Evolutionary conservation across 2,113 vertebrate species (phyloP).

Genomic region (Dendrocopos noguchii): DNA sequence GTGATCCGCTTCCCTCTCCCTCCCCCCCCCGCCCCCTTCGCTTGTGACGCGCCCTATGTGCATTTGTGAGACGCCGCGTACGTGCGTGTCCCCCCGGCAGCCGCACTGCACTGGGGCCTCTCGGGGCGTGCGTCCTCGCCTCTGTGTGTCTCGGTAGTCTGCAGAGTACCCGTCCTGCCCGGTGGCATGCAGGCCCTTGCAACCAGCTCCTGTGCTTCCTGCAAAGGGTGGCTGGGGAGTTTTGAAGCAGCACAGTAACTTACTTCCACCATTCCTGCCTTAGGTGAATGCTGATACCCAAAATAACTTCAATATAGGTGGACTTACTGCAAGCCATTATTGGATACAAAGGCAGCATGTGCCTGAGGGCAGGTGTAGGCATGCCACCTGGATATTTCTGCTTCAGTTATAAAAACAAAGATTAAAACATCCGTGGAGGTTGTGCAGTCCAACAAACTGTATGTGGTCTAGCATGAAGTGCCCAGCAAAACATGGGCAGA

Average conservation of each 20-base stretch:
- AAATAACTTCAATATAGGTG: no score
- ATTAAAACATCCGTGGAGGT: not conserved
- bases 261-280: rapidly evolving
- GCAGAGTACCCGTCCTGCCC: rapidly evolving
- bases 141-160: not conserved
- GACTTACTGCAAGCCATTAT: rapidly evolving
- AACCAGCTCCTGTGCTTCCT: not conserved
- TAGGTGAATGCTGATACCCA: rapidly evolving
- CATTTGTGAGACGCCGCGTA: not conserved
- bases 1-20: no score
- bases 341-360: no score
- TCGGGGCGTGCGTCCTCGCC: not conserved
- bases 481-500: not conserved
- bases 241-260: rapidly evolving
- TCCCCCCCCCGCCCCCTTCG: no score
- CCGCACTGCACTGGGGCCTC: not conserved
- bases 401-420: not conserved
- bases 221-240: rapidly evolving
- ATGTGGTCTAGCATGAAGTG: not conserved
- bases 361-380: not conserved
- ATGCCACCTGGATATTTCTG: not conserved
- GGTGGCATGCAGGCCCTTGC: rapidly evolving
- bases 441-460: not conserved
- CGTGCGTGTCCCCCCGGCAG: no score
- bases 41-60: not conserved